Conservation (phyloP, 1,140 invertebrate species). For the Drosophila equinoxialis region DNA sequence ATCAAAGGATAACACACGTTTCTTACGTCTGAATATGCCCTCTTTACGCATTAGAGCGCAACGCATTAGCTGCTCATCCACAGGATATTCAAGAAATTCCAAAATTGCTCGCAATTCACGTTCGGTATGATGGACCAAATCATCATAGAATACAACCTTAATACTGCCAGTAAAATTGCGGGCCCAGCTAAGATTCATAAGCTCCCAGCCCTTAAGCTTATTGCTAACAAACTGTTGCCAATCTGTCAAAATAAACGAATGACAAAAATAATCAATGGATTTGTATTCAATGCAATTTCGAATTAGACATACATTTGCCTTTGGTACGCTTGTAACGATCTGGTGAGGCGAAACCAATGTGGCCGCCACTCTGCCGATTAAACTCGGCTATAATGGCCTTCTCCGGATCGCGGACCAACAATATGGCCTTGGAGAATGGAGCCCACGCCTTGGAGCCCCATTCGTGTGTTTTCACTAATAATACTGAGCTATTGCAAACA, state of each 20-base stretch:
- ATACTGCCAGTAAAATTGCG: constrained; percentile 87
- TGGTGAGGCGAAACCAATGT: constrained; percentile 87
- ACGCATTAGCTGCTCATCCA: constrained; percentile 84
- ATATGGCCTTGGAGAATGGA: constrained; percentile 87
- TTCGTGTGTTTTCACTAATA: constrained; percentile 92
- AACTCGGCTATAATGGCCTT: constrained; percentile 89
- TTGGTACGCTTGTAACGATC: constrained; percentile 86
- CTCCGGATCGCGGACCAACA: constrained; percentile 88
- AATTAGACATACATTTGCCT: constrained; percentile 85
- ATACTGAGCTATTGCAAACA: constrained; percentile 88
- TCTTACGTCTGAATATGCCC: constrained; percentile 88
- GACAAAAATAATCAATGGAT: not conserved
- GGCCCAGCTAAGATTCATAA: constrained; percentile 88
- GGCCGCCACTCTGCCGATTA: constrained; percentile 88
- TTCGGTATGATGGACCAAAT: constrained; percentile 86
- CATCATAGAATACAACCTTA: constrained; percentile 89
- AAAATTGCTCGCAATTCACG: constrained; percentile 85
- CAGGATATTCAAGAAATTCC: constrained; percentile 85
- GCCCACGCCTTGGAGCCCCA: constrained; percentile 85
- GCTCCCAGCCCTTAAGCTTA: constrained; percentile 88
- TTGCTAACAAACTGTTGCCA: constrained; percentile 88
- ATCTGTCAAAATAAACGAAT: constrained; percentile 83
- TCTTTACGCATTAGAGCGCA: constrained; percentile 87
- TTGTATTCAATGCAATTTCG: not conserved
- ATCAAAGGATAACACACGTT: constrained; percentile 87